Evolutionary conservation across 2,797 vertebrate species (phyloP), one percentile per base, ranked within the genome.

Genomic region (Gymnopithys bicolor): DNA sequence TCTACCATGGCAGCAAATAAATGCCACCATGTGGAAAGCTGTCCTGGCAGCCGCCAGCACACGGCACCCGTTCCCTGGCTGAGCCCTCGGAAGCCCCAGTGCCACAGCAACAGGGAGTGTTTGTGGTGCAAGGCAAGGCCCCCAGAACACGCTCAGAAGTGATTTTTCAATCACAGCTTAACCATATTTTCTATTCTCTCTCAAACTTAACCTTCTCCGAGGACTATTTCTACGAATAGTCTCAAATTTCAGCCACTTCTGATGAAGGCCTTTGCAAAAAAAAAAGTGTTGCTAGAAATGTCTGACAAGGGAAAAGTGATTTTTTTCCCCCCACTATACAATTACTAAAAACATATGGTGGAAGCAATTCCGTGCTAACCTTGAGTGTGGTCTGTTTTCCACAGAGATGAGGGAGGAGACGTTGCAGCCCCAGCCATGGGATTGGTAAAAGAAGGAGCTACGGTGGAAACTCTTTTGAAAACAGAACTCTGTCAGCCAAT

Each of bases 231-330:
- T 62, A 59, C 46, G 82, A 96, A 78, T 35, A 86, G 87, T 84
- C 70, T 95, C 90, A 18, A 82, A 85, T 95, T 96, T 94, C 94
- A 96, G 64, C 83, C 88, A 58, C 80, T 95, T 94, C 78, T 94
- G 95, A 94, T 90, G 84, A 84, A 93, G 87, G 48, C 81, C 85
- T 90, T 93, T 27, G 19, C 55, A 49, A 18, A 89, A 18, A 89
- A 93, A 95, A 95, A 94, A 90, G 77, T 84, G 93, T 93, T 92
- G 84, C 88, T 90, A 76, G 89, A 97, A 94, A 89, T 51, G 75
- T 71, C 95, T 96, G 95, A 97, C 95, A 97, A 82, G 93, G 94
- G 67, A 96, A 91, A 96, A 96, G 91, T 33, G 33, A 55, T 77
- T 90, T 93, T 37, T 28, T 55, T 5, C 1, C 13, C 51, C 25